phyloP scores from a whole-genome alignment of 1,140 invertebrate species.

The Calliopsis andreniformis region DNA sequence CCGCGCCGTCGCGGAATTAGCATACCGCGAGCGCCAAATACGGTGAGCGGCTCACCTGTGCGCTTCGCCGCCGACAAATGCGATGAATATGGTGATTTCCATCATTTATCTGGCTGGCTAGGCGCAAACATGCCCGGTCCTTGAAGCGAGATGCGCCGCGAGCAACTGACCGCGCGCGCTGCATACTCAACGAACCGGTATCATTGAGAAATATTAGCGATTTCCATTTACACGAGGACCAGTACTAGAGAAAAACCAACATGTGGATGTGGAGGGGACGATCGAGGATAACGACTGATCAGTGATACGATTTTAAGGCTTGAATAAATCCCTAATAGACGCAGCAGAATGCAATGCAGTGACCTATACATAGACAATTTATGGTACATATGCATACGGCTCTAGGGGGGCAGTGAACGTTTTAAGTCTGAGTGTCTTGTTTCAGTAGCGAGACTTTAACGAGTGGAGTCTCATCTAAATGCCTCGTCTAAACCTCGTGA shows the following conservation, averaged over 20 bases:
- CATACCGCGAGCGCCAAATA: conserved; percentile 75
- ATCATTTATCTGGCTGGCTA: conserved; percentile 70
- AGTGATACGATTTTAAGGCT: not conserved
- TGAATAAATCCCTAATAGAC: not conserved
- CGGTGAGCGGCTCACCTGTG: conserved; percentile 65
- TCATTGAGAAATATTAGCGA: conserved; percentile 47
- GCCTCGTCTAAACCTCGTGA: not conserved
- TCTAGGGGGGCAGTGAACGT: no score
- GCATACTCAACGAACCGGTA: conserved; percentile 3
- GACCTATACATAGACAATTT: no score
- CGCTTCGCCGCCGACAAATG: conserved; percentile 66
- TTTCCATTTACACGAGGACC: conserved; percentile 9
- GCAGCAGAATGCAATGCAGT: not conserved
- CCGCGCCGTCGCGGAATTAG: conserved; percentile 66
- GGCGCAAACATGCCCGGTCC: conserved; percentile 60
- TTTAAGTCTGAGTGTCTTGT: no score
- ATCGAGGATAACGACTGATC: not conserved
- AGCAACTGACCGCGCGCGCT: conserved; percentile 34
- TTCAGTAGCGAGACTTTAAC: conserved; percentile 15
- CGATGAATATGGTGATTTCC: conserved; percentile 78
- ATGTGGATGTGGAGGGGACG: not conserved
- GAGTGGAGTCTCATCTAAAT: no score
- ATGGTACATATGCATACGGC: no score
- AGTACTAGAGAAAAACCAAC: not conserved
- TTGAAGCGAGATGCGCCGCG: conserved; percentile 43